A percentile compares a stretch with the other conserved stretches of the same genome.
Evolutionary conservation across 2,113 vertebrate genomes (phyloP).

Genomic region (Sylvietta virens): DNA sequence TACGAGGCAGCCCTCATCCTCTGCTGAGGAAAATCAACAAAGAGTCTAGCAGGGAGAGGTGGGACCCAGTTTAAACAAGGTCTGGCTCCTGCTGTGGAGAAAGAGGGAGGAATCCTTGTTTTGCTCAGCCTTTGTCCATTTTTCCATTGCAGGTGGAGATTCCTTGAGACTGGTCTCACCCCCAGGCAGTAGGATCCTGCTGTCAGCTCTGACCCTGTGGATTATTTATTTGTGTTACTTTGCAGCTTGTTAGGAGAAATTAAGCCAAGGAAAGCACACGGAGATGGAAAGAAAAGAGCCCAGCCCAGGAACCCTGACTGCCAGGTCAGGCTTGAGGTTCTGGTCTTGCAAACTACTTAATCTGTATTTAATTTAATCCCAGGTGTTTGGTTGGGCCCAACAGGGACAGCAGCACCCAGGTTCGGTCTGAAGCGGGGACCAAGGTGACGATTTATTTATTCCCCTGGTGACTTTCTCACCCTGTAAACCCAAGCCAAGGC

Average conservation of each 20-base stretch:
- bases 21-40: neutral
- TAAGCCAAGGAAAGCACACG: neutral
- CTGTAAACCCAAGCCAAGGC: rapidly evolving
- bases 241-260: neutral
- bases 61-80: neutral
- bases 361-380: neutral
- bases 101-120: neutral
- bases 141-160: neutral
- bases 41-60: neutral
- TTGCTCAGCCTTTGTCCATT: neutral
- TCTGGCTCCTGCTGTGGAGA: neutral
- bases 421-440: neutral
- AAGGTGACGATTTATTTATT: neutral
- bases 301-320: neutral
- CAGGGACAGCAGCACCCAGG: neutral
- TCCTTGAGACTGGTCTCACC: neutral
- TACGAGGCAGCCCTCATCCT: rapidly evolving
- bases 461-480: neutral
- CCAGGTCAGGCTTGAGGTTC: neutral
- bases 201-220: neutral
- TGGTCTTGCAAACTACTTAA: rapidly evolving
- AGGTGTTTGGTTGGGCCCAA: neutral
- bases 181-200: neutral
- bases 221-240: neutral
- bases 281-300: neutral